phyloP scores from a whole-genome alignment of 2,113 vertebrate genomes.

The Rutilus rutilus region DNA sequence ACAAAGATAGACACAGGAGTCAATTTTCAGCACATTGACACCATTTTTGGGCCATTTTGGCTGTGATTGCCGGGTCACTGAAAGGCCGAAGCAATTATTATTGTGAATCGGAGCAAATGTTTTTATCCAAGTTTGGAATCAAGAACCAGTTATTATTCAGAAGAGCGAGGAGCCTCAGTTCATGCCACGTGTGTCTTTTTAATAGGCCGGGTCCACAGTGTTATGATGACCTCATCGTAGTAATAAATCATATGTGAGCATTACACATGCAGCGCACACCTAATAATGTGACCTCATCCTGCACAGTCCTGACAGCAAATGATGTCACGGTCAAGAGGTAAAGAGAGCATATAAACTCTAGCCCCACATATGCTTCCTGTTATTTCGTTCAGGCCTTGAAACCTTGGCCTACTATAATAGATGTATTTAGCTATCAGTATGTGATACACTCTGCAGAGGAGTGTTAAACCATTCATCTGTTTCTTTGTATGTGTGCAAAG shows the following conservation, averaged over 20 bases:
- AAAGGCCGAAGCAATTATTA: background rate
- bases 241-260: background rate
- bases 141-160: background rate
- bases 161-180: background rate
- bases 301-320: constrained; percentile 13
- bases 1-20: background rate
- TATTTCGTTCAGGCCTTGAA: background rate
- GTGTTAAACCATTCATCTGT: background rate
- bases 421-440: constrained; percentile 13
- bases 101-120: background rate
- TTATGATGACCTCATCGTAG: constrained; percentile 36
- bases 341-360: background rate
- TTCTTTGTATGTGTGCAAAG: constrained; percentile 59
- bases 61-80: background rate
- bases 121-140: background rate
- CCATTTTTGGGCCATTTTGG: constrained; percentile 2
- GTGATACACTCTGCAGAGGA: constrained; percentile 1
- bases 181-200: constrained; percentile 32
- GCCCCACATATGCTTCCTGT: constrained; percentile 22
- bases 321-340: background rate
- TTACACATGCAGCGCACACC: constrained; percentile 2
- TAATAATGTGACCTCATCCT: constrained; percentile 36
- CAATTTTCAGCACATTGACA: background rate
- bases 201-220: constrained; percentile 12
- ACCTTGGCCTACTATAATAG: background rate